Base-by-base conservation (phyloP, 2,797 vertebrate genomes). In the Amazona ochrocephala region DNA sequence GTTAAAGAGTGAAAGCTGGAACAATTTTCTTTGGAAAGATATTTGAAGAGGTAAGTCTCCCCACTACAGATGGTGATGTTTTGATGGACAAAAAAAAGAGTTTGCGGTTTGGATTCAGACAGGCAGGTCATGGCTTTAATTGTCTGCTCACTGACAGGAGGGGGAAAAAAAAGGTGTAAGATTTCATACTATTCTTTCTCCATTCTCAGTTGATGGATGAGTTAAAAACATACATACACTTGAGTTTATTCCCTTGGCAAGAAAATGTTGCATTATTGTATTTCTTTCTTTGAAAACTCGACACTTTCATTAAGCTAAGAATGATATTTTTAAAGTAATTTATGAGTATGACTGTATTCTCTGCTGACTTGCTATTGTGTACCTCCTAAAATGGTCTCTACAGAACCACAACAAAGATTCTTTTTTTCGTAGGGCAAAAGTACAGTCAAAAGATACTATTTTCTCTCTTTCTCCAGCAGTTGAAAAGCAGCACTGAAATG, bases 1-100 rank as follows among this genome's bases (percentile, higher is more conserved):
- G 61, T 84, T 94, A 80, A 84, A 95, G 45, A 68, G 21, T 54
- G 91, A 94, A 95, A 96, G 45, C 77, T 77, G 67, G 68, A 95
- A 94, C 48, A 89, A 61, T 93, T 87, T 77, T 73, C 61, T 94
- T 79, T 74, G 65, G 51, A 91, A 94, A 90, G 48, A 11, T 82
- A 48, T 56, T 87, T 90, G 85, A 93, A 90, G 86, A 94, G 93
- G 74, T 96, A 72, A n/a, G 75, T 74, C 50, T 95, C 41, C 44
- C 56, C 58, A 27, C 48, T 87, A 90, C 42, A 89, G 56, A 91
- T 48, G 32, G 80, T 60, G 47, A 76, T 87, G 83, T 89, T 91
- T 90, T 92, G 88, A 92, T 58, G 61, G 78, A 53, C 37, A 30
- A 88, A 60, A 84, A 64, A 83, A 76, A 48, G 23, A 48, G 19